These are phyloP conservation scores for Rhipidura dahli DNA, from an alignment of 2,113 vertebrate genomes.

Conservation along the genomic window DNA sequence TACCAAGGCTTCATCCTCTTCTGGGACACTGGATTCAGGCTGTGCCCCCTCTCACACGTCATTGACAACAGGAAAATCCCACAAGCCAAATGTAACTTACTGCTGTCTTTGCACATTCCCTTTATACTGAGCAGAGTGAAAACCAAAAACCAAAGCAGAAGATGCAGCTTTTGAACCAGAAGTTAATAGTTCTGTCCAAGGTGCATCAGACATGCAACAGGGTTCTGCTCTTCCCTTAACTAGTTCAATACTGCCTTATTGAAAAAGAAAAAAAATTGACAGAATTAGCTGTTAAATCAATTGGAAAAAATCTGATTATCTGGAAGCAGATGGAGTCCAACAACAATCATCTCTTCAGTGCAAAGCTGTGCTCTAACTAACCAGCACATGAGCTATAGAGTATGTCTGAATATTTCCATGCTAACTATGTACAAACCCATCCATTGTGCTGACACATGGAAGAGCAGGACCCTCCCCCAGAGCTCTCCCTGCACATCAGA, in stretches of 20 bases:
- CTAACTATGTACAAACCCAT: background rate
- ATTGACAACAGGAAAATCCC: background rate
- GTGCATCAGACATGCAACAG: background rate
- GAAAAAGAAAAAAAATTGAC: background rate
- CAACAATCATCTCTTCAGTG: background rate
- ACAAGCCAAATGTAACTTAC: background rate
- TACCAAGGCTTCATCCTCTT: background rate
- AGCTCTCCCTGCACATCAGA: background rate
- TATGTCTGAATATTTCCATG: background rate
- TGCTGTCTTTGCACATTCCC: background rate
- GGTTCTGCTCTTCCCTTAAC: background rate
- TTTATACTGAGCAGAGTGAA: background rate
- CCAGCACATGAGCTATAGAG: accelerated
- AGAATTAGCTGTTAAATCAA: background rate
- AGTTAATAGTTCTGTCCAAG: background rate
- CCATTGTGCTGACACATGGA: background rate
- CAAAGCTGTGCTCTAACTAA: background rate
- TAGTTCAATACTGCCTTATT: background rate
- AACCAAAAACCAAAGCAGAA: background rate
- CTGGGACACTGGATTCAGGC: background rate
- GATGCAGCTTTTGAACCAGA: background rate
- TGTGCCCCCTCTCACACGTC: background rate
- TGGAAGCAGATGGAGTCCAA: background rate
- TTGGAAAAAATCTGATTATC: background rate
- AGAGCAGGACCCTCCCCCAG: background rate